These are phyloP conservation scores for Andrena praecox DNA, from an alignment of 2,888 invertebrate species.

Conservation along the genomic window DNA sequence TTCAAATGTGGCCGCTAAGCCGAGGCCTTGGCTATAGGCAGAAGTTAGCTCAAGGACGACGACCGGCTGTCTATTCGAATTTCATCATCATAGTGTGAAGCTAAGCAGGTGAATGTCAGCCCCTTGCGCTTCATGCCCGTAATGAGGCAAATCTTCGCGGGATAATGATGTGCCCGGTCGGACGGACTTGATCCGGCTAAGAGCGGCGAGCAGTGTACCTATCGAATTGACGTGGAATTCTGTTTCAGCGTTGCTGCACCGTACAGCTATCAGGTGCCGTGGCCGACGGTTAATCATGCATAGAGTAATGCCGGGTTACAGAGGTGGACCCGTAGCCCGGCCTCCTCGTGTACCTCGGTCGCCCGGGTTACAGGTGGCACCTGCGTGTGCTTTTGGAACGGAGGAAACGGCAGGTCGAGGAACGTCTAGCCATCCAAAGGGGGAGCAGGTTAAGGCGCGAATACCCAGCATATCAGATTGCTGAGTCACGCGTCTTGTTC, in stretches of 20 bases:
- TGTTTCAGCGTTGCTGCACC: neutral
- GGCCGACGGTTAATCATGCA: conserved; percentile 21
- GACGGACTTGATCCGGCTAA: conserved; percentile 30
- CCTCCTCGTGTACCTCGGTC: conserved; percentile 39
- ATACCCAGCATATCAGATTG: conserved; percentile 76
- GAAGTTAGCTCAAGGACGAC: conserved; percentile 80
- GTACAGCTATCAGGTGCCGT: neutral
- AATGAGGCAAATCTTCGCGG: conserved; percentile 62
- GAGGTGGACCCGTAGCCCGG: neutral
- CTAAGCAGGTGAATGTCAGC: conserved; percentile 75
- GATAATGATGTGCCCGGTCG: conserved; percentile 23
- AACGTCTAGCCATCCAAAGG: conserved; percentile 64
- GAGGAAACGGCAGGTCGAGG: conserved; percentile 63
- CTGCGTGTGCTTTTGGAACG: conserved; percentile 29
- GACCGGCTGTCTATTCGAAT: conserved; percentile 73
- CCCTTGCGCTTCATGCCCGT: conserved; percentile 61
- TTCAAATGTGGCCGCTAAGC: conserved; percentile 66
- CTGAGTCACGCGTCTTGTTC: conserved; percentile 78
- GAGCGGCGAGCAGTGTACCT: neutral
- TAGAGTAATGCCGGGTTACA: conserved; percentile 1
- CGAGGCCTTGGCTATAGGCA: conserved; percentile 70
- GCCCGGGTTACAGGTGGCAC: conserved; percentile 52
- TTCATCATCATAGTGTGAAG: conserved; percentile 74
- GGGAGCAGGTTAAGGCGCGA: conserved; percentile 68
- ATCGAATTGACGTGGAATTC: neutral